Base-by-base conservation (phyloP, 2,113 vertebrate species). In the Engystomops pustulosus region DNA sequence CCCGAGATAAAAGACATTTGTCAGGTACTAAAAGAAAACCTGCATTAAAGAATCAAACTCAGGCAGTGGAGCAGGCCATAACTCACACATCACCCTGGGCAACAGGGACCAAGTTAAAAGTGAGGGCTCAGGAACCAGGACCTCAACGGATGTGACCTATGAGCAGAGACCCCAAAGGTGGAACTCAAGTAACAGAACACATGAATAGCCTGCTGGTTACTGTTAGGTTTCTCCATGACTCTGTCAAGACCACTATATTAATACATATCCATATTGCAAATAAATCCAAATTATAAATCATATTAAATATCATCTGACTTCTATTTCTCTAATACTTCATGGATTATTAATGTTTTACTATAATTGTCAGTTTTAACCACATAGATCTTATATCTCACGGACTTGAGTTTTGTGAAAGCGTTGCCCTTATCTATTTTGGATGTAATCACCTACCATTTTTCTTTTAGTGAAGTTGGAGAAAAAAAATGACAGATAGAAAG, bases 21-120 rank as follows among this genome's bases (percentile, higher is more conserved):
- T 79, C 74, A 85, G 83, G 83, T 79, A 85, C 75, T 85, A 85
- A 85, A 83, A 85, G 83, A 23, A 69, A 79, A 69, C 60, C 74
- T 69, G 74, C 62, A 85, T 85, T 70, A 79, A 78, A 44, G 62
- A 53, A 85, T 79, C 75, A 79, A 58, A 47, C 83, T 79, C 62
- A 18, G 23, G 74, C 47, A 32, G 74, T 36, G 34, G 60, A 84
- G 30, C 27, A 55, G 75, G 65, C 47, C 45, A 79, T 85, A 78
- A 85, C 67, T 85, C 65, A 79, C 74, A 27, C 34, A 62, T 70
- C 83, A 85, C 74, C 83, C 75, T 30, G 62, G 83, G 83, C 74
- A 78, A 83, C 71, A 25, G 55, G 41, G 55, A 32, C 53, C 2
- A 20, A 65, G 55, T 65, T 65, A 76, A 79, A 70, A 70, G 49